phyloP scores from a whole-genome alignment of 2,113 vertebrate genomes.

The Sapajus apella region DNA sequence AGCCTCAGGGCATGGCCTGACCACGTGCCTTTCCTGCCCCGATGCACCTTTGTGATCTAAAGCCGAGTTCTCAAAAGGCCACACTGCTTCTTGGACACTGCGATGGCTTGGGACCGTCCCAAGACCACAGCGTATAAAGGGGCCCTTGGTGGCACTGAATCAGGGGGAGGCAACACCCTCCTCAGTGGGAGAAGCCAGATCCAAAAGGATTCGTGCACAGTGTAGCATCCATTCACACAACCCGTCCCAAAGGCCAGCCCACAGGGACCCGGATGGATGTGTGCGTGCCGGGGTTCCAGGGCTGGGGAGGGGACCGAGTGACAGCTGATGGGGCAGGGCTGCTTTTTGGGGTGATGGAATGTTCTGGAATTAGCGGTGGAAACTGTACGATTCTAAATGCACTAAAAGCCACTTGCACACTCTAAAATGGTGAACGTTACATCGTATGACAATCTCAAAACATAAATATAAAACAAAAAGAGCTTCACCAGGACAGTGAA shows the following conservation, averaged over 20 bases:
- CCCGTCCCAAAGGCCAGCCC: neutral
- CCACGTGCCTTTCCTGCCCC: neutral
- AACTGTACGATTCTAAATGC: rapidly evolving
- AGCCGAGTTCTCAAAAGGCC: neutral
- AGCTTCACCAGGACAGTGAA: neutral
- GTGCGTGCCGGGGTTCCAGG: neutral
- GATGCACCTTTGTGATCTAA: rapidly evolving
- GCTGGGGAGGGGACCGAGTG: neutral
- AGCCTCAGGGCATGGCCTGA: rapidly evolving
- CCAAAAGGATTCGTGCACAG: neutral
- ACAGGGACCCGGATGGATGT: rapidly evolving
- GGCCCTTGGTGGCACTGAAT: too few species aligned
- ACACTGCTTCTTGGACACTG: too few species aligned
- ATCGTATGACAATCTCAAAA: neutral
- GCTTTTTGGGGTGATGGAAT: neutral
- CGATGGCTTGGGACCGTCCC: neutral
- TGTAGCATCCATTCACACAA: rapidly evolving
- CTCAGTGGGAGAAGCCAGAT: neutral
- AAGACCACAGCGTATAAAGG: neutral
- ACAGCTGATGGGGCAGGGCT: neutral
- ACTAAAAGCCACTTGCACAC: rapidly evolving
- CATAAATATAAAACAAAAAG: neutral
- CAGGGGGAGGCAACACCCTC: rapidly evolving
- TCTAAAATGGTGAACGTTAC: neutral
- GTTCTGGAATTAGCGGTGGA: neutral